Evolutionary conservation across 2,113 vertebrate genomes (phyloP).

Genomic region (Nothoprocta perdicaria): DNA sequence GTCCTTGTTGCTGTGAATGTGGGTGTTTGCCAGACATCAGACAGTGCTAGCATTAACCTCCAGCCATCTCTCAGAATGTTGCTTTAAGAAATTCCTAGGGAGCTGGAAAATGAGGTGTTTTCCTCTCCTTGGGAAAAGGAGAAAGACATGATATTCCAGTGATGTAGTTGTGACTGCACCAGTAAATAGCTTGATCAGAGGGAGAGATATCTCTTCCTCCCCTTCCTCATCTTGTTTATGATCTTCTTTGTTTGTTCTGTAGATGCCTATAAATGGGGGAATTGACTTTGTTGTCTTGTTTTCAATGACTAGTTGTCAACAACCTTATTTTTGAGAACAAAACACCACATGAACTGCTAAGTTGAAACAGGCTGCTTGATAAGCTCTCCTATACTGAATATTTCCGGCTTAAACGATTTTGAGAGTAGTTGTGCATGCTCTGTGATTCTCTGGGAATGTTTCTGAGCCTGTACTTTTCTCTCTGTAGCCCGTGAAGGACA

Average conservation of each 20-base stretch:
- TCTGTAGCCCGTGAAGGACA: slow-evolving; percentile 93
- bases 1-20: neutral
- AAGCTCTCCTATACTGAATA: neutral
- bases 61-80: neutral
- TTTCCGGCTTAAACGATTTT: neutral
- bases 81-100: neutral
- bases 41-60: neutral
- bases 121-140: neutral
- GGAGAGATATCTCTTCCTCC: neutral
- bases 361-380: neutral
- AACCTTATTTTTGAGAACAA: neutral
- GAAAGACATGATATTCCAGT: neutral
- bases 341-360: neutral
- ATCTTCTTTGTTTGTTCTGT: neutral
- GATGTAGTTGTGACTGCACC: no score
- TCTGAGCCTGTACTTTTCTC: slow-evolving; percentile 69
- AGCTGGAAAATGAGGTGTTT: neutral
- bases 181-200: neutral
- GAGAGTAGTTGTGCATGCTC: neutral
- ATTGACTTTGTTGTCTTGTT: neutral
- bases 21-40: neutral
- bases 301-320: no score
- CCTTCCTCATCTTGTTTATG: neutral
- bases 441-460: slow-evolving; percentile 6
- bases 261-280: neutral